A percentile compares a stretch with the other conserved stretches of the same genome.
phyloP scores from a whole-genome alignment of 2,113 vertebrate species.

The Trematocara variabile region DNA sequence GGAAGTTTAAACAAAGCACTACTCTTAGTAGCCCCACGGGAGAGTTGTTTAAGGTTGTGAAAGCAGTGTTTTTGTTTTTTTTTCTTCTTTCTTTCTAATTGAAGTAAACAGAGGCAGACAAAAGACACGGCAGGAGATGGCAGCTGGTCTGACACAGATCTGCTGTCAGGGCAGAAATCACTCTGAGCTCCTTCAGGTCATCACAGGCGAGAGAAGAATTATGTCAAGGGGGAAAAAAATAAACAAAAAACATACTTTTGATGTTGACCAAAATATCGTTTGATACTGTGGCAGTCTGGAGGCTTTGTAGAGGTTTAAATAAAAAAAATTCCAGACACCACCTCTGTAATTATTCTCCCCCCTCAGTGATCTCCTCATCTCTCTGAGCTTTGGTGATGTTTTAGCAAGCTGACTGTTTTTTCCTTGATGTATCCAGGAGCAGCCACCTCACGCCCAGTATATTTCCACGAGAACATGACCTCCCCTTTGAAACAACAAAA shows the following conservation, averaged over 20 bases:
- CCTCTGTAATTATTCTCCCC: constrained; percentile 6
- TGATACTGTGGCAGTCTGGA: background rate
- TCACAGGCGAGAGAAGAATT: background rate
- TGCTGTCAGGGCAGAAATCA: background rate
- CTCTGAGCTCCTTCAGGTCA: background rate
- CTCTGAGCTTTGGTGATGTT: background rate
- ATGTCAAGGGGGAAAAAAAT: fast-evolving
- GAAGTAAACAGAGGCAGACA: background rate
- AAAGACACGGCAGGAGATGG: background rate
- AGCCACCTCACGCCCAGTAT: constrained; percentile 30
- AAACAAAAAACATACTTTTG: background rate
- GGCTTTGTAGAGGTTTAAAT: background rate
- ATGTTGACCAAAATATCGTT: background rate
- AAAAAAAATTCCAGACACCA: background rate
- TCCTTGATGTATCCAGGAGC: constrained; percentile 29
- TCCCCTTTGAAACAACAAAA: constrained; percentile 57
- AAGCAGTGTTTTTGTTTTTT: background rate
- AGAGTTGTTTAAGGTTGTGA: background rate
- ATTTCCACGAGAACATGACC: constrained; percentile 65
- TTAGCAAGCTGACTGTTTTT: background rate
- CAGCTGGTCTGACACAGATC: background rate
- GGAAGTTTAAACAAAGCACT: constrained; percentile 48
- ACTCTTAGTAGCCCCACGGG: background rate
- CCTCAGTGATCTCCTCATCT: background rate
- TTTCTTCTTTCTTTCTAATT: background rate